Evolutionary conservation across 2,888 invertebrate species (phyloP).

Genomic region (Allygus modestus): DNA sequence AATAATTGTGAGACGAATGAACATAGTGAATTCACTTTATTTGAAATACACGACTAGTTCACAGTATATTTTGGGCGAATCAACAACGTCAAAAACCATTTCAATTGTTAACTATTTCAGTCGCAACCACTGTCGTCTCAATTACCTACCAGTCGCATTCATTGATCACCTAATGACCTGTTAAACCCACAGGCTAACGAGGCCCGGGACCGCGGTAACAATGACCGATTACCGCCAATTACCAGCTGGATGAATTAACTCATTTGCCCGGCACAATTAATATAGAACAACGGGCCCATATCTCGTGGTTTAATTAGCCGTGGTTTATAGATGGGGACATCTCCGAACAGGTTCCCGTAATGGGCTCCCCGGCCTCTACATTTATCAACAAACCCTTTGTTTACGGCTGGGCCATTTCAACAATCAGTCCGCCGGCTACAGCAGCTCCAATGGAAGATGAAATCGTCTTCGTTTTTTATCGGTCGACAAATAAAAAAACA

Average conservation of each 20-base stretch:
- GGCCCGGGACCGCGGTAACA: neutral
- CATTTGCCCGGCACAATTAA: conserved; percentile 57
- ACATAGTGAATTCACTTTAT: too few species aligned
- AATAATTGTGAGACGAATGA: too few species aligned
- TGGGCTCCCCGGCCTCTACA: conserved; percentile 32
- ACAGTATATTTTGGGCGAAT: too few species aligned
- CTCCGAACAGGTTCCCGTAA: conserved; percentile 57
- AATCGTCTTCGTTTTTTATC: neutral
- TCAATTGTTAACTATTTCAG: too few species aligned
- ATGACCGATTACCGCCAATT: conserved; percentile 15
- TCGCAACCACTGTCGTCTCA: too few species aligned
- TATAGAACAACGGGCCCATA: conserved; percentile 58
- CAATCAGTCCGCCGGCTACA: conserved; percentile 30
- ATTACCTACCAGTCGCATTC: too few species aligned
- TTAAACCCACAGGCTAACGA: neutral
- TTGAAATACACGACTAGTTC: too few species aligned
- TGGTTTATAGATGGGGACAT: conserved; percentile 60
- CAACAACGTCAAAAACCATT: too few species aligned
- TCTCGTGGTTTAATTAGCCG: conserved; percentile 55
- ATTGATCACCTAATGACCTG: neutral
- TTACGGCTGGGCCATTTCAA: conserved; percentile 9
- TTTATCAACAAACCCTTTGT: conserved; percentile 61
- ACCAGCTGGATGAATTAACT: conserved; percentile 52
- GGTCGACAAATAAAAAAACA: neutral
- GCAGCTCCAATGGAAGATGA: neutral